Conservation (phyloP, 2,888 invertebrate genomes). For the Mesorhabditis sp. region DNA sequence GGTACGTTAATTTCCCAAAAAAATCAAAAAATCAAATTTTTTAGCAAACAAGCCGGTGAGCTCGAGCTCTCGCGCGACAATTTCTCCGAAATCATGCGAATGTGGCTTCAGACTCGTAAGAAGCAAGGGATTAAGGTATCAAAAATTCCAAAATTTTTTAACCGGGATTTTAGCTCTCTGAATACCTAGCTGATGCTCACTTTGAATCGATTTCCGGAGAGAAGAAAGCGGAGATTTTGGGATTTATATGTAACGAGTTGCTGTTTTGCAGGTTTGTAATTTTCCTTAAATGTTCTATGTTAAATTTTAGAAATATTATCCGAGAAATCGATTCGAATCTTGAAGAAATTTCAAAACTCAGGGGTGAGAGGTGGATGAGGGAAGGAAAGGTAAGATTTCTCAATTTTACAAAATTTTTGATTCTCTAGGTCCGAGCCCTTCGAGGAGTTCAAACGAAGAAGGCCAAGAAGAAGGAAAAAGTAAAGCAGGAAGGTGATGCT, state of each 20-base stretch:
- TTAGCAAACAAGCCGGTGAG: slow-evolving; percentile 76
- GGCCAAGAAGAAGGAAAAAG: slow-evolving; percentile 15
- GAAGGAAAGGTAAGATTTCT: slow-evolving; percentile 75
- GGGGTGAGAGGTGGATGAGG: slow-evolving; percentile 84
- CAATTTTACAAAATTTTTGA: background rate
- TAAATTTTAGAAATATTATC: slow-evolving; percentile 21
- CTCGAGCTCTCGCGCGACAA: slow-evolving; percentile 87
- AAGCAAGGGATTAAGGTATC: slow-evolving; percentile 20
- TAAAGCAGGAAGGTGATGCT: slow-evolving; percentile 50
- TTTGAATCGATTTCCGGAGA: slow-evolving; percentile 81
- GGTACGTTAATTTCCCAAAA: background rate
- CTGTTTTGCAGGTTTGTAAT: slow-evolving; percentile 83
- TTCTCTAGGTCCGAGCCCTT: slow-evolving; percentile 14
- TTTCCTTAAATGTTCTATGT: too few species aligned
- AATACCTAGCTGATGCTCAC: slow-evolving; percentile 76
- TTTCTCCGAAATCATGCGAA: slow-evolving; percentile 80
- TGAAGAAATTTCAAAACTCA: slow-evolving; percentile 79
- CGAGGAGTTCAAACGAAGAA: slow-evolving; percentile 16
- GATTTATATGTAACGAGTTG: slow-evolving; percentile 88
- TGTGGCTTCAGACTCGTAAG: slow-evolving; percentile 20
- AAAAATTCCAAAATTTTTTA: background rate
- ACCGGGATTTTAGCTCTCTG: slow-evolving; percentile 64
- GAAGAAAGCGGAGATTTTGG: slow-evolving; percentile 80
- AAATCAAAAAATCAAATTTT: background rate
- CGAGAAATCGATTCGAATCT: slow-evolving; percentile 82